Conservation (phyloP, 2,797 vertebrate genomes). For the Remorina albescens region DNA sequence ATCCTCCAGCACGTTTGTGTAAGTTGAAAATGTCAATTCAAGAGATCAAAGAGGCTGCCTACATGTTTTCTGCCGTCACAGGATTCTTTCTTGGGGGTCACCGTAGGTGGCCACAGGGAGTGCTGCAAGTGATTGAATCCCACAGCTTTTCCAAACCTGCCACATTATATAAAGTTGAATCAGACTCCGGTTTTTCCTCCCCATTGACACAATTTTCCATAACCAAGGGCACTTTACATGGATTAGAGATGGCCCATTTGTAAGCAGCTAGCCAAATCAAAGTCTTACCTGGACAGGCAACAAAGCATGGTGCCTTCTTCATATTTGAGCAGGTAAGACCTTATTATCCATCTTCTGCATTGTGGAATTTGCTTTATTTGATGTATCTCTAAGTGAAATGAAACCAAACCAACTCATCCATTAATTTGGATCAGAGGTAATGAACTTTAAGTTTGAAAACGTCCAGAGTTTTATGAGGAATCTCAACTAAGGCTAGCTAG, state of each 20-base stretch:
- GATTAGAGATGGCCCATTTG: not conserved
- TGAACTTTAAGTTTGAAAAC: not conserved
- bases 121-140: constrained; percentile 11
- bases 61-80: constrained; percentile 4
- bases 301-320: not conserved
- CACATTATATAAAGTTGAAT: not conserved
- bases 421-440: not conserved
- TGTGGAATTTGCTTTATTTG: not conserved
- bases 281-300: not conserved
- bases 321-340: not conserved
- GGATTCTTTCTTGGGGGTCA: constrained; percentile 11
- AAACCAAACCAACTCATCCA: constrained; percentile 8
- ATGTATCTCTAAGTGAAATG: not conserved
- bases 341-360: not conserved
- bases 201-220: not conserved
- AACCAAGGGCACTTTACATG: not conserved
- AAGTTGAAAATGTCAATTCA: too few species aligned
- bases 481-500: constrained; percentile 1
- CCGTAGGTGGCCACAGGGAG: not conserved
- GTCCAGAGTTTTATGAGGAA: not conserved
- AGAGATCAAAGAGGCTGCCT: constrained; percentile 12
- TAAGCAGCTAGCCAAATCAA: not conserved
- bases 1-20: not conserved
- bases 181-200: not conserved
- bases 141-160: not conserved